Percentiles rank a stretch among this genome's conserved stretches.
Evolutionary conservation across 1,140 invertebrate species (phyloP).

Genomic region (Paramacrobiotus metropolitanus): DNA sequence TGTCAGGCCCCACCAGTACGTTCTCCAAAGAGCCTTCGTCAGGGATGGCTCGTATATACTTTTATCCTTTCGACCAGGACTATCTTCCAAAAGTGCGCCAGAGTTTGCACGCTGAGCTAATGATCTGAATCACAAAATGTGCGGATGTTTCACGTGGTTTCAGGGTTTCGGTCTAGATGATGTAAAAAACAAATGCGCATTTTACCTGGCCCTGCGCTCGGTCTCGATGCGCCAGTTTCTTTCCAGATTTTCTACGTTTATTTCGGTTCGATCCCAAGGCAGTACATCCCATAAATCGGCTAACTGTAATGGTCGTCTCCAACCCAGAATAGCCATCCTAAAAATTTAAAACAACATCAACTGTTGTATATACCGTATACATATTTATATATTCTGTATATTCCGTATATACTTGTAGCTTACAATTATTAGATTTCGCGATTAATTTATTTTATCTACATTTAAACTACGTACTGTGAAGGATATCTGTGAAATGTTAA

Average conservation of each 20-base stretch:
- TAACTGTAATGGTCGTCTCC: slow-evolving; percentile 1
- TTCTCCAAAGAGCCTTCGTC: neutral
- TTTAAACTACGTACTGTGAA: no score
- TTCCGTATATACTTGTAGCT: no score
- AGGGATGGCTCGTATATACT: neutral
- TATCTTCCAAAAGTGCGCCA: neutral
- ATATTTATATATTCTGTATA: no score
- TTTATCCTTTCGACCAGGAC: neutral
- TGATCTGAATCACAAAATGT: no score
- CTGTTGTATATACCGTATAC: no score
- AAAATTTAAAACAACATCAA: neutral
- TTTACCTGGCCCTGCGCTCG: neutral
- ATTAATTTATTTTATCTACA: no score
- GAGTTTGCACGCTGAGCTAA: no score
- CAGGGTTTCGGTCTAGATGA: no score
- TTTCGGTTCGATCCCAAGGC: neutral
- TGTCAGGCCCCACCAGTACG: neutral
- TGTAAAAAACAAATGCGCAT: no score
- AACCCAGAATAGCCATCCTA: slow-evolving; percentile 10
- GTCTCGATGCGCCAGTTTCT: neutral
- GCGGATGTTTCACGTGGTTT: no score
- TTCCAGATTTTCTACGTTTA: neutral
- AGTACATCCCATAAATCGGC: slow-evolving; percentile 10
- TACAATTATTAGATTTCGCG: neutral
- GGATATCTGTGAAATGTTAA: no score